These are phyloP conservation scores for Margaritifera margaritifera DNA, from an alignment of 2,888 invertebrate species.

Conservation along the genomic window DNA sequence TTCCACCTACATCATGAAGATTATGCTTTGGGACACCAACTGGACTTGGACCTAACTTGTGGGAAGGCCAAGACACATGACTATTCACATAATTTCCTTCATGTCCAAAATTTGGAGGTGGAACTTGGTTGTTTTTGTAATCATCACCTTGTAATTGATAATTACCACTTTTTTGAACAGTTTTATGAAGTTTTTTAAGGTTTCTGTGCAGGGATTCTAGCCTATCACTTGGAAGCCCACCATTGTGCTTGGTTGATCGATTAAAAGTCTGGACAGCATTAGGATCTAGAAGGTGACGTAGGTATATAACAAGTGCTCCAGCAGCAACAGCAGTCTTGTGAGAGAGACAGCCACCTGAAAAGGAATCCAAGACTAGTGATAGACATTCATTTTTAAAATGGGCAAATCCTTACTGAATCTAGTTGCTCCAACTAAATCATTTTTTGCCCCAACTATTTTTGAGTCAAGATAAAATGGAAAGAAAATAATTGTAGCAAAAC, in stretches of 20 bases:
- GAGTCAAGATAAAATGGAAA: too few relatives aligned
- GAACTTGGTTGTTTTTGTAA: conserved; percentile 2
- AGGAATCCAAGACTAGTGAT: conserved; percentile 1
- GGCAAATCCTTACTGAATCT: too few relatives aligned
- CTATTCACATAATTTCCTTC: conserved; percentile 2
- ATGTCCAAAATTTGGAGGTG: background rate
- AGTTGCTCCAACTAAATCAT: too few relatives aligned
- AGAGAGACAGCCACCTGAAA: conserved; percentile 66
- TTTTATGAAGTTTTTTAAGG: conserved; percentile 12
- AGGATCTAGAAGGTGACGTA: conserved; percentile 61
- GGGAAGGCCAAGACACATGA: too few relatives aligned
- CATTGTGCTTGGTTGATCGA: background rate
- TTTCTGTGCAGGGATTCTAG: background rate
- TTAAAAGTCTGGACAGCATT: conserved; percentile 30
- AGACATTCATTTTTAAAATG: background rate
- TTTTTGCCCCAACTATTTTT: too few relatives aligned
- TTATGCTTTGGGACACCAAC: too few relatives aligned
- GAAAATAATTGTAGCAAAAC: too few relatives aligned
- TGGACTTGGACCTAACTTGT: too few relatives aligned
- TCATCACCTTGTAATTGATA: background rate
- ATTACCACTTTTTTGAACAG: conserved; percentile 8
- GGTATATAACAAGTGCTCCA: conserved; percentile 67
- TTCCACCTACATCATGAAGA: background rate
- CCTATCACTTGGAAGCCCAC: conserved; percentile 2
- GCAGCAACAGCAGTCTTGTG: conserved; percentile 70